Evolutionary conservation across 2,888 invertebrate species (phyloP).

Genomic region (Azorinus chamasolen): DNA sequence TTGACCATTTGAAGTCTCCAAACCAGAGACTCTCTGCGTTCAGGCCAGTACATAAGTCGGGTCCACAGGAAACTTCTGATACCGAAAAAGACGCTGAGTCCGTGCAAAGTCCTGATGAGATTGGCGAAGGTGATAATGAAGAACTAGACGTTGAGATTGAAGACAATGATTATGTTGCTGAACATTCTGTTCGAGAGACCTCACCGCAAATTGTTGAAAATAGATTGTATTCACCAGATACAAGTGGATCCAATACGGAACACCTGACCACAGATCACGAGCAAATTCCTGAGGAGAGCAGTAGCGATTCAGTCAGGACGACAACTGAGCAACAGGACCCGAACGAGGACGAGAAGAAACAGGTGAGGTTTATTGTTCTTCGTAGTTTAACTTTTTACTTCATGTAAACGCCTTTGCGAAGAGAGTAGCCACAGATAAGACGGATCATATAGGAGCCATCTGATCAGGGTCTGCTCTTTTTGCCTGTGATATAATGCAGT

Average conservation of each 20-base stretch:
- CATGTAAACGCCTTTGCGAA: no score
- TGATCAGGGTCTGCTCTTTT: no score
- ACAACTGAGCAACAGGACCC: background rate
- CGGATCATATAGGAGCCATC: no score
- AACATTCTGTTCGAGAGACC: conserved; percentile 1
- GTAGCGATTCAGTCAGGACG: no score
- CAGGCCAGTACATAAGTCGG: conserved; percentile 52
- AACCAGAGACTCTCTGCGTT: conserved; percentile 59
- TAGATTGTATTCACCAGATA: conserved; percentile 32
- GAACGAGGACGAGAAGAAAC: no score
- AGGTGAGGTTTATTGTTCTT: no score
- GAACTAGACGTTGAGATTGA: conserved; percentile 55
- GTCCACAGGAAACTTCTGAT: conserved; percentile 12
- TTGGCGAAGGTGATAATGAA: conserved; percentile 22
- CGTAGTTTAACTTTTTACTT: no score
- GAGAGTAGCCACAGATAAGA: no score
- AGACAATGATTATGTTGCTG: conserved; percentile 3
- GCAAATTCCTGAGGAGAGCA: no score
- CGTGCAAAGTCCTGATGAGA: conserved; percentile 1
- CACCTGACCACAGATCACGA: background rate
- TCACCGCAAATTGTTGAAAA: conserved; percentile 11
- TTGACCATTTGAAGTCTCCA: conserved; percentile 16
- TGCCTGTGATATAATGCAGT: no score
- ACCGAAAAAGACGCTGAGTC: conserved; percentile 4
- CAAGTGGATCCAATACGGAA: conserved; percentile 24